Evolutionary conservation across 2,888 invertebrate species (phyloP), one percentile per base, ranked within the genome.

Genomic region (Megalurothrips usitatus): DNA sequence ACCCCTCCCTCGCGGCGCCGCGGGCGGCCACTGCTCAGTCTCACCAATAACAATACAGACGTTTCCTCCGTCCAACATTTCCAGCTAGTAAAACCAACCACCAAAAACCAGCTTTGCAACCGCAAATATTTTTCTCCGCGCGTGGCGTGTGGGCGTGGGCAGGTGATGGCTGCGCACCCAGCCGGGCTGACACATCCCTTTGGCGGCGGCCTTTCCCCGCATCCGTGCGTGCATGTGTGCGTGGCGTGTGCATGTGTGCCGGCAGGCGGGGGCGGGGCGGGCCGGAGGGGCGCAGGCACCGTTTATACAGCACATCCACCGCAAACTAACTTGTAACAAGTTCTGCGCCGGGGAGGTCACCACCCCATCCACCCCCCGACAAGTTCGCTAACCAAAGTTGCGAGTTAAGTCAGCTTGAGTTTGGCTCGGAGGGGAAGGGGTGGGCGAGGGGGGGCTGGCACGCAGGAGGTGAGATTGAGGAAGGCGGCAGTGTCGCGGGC

Each of bases 311-410:
- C 68, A 75, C 68, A 75, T 75, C 68, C 68, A 75, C 68, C 68
- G 68, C 68, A 75, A 75, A 75, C 68, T 75, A 75, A 75, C 68
- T 75, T 75, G 68, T 75, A 75, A 75, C 68, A 75, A 75, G 68
- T 75, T 75, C 68, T 26, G 68, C 26, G 68, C 68, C 12, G 9
- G 68, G 68, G 68, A 23, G 10, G 68, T 26, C 68, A 23, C 68
- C 26, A 8, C 6, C 68, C 11, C 23, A 19, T 11, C 68, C 23
- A 23, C 23, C 68, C 68, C 68, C 26, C 68, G 23, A 23, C 68
- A 75, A 75, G 68, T 75, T 75, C 68, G 68, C 68, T 75, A 75
- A 75, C 68, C 68, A 75, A 75, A 75, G 68, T 75, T 75, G 68
- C 68, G 68, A 75, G 68, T 75, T 75, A 75, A 75, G 68, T 75